phyloP scores from a whole-genome alignment of 1,140 invertebrate genomes.

The Drosophila littoralis region DNA sequence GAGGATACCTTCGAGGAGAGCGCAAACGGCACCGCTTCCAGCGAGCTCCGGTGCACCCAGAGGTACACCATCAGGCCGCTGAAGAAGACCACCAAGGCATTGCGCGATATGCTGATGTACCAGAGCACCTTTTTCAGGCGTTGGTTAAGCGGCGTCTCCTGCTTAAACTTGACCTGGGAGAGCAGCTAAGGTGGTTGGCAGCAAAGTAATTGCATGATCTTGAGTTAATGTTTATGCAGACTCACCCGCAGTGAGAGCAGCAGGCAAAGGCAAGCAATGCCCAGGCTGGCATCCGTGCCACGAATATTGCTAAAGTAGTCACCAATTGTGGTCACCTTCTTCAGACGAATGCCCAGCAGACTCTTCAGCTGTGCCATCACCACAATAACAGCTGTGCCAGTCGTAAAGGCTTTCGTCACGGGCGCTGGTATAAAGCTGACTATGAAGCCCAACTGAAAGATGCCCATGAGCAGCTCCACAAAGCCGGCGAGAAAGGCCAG shows the following conservation, averaged over 20 bases:
- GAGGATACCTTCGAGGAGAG: constrained; percentile 87
- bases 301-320: constrained; percentile 87
- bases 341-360: constrained; percentile 90
- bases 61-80: constrained; percentile 88
- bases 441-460: constrained; percentile 88
- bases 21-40: constrained; percentile 68
- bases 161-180: constrained; percentile 73
- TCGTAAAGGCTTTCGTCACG: constrained; percentile 97
- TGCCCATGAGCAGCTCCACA: constrained; percentile 91
- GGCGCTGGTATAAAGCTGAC: constrained; percentile 97
- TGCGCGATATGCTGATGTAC: constrained; percentile 91
- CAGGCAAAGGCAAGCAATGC: constrained; percentile 88
- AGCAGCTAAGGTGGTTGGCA: constrained; percentile 47
- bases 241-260: constrained; percentile 90
- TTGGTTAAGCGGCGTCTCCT: constrained; percentile 81
- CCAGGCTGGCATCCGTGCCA: constrained; percentile 88
- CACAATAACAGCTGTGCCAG: constrained; percentile 96
- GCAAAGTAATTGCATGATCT: background rate
- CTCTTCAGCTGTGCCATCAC: constrained; percentile 94
- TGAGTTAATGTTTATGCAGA: background rate
- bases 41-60: constrained; percentile 77
- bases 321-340: constrained; percentile 89
- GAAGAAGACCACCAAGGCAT: constrained; percentile 91
- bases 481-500: constrained; percentile 91
- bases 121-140: constrained; percentile 88